Conservation (phyloP, 37 sponge, comb jelly and placozoan genomes). For the Axinella damicornis region DNA sequence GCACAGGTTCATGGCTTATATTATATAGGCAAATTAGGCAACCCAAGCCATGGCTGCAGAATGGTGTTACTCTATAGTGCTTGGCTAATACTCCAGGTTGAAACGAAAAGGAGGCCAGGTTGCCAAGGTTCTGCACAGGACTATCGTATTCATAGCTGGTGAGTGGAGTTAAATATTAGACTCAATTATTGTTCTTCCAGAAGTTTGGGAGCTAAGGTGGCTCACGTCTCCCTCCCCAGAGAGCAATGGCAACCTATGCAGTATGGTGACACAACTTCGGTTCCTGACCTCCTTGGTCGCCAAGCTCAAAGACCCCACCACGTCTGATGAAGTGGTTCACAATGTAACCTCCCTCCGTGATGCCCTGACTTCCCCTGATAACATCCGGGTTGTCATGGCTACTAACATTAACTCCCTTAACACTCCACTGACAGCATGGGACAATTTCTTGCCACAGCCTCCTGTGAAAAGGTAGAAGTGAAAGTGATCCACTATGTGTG, state of each 20-base stretch:
- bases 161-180: no score
- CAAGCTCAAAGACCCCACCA: conserved; percentile 28
- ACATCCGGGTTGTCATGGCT: conserved; percentile 62
- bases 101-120: conserved; percentile 47
- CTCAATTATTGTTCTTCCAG: no score
- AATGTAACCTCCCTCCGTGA: conserved; percentile 45
- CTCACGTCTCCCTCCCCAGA: conserved; percentile 18
- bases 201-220: no score
- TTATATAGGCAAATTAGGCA: no score
- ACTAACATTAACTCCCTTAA: conserved; percentile 18
- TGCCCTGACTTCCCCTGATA: conserved; percentile 36
- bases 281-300: conserved; percentile 45
- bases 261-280: conserved; percentile 63
- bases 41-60: no score
- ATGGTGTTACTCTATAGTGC: no score
- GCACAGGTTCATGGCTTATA: no score
- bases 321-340: conserved; percentile 38
- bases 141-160: conserved; percentile 9
- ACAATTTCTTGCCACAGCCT: neutral
- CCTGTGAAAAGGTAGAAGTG: neutral
- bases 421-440: conserved; percentile 42
- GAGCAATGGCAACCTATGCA: conserved; percentile 53
- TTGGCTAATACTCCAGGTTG: neutral
- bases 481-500: no score
- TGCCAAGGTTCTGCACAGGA: conserved; percentile 7